phyloP scores from a whole-genome alignment of 2,797 vertebrate genomes.

The Acrocephalus scirpaceus region DNA sequence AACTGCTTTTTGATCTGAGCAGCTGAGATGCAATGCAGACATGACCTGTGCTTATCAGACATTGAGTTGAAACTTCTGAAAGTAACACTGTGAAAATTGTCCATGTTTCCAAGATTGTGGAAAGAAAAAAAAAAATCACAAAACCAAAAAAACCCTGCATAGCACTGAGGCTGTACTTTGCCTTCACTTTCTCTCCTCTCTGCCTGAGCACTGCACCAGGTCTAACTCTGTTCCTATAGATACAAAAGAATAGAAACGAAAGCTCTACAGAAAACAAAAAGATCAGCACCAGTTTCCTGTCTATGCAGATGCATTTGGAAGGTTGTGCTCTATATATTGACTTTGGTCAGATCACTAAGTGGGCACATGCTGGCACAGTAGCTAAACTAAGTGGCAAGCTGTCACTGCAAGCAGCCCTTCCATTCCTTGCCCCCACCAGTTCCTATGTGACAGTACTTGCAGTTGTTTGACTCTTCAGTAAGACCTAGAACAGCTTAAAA shows the following conservation, averaged over 20 bases:
- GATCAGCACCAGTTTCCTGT: background rate
- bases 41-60: background rate
- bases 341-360: background rate
- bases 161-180: background rate
- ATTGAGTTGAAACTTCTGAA: background rate
- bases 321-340: fast-evolving
- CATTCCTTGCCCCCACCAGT: background rate
- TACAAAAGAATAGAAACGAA: background rate
- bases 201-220: background rate
- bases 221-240: constrained; percentile 8
- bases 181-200: background rate
- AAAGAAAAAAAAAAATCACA: background rate
- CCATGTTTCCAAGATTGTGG: background rate
- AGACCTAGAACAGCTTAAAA: background rate
- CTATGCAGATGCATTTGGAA: background rate
- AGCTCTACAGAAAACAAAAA: background rate
- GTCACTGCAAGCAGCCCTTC: background rate
- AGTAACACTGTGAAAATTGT: background rate
- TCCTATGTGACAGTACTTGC: background rate
- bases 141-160: background rate
- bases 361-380: background rate
- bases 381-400: background rate
- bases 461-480: background rate
- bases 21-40: background rate
- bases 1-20: background rate